These are phyloP conservation scores for Patella pellucida DNA, from an alignment of 2,888 invertebrate genomes.

Conservation along the genomic window DNA sequence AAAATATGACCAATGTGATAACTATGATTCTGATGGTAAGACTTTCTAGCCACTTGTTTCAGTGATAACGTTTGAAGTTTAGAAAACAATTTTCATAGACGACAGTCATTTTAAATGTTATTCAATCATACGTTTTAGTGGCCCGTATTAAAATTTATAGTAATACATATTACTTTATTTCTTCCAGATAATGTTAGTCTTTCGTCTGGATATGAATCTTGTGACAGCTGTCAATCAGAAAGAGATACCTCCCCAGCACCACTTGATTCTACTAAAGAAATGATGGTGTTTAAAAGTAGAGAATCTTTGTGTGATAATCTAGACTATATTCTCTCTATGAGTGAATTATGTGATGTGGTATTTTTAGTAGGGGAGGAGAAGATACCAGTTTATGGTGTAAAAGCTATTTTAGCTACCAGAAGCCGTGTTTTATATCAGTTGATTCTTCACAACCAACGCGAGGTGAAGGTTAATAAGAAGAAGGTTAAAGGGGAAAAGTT, in stretches of 20 bases:
- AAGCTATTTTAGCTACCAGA: conserved; percentile 9
- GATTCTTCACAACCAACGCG: not conserved
- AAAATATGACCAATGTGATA: not conserved
- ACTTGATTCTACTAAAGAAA: not conserved
- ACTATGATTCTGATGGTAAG: not conserved
- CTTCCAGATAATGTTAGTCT: not conserved
- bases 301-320: not conserved
- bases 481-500: conserved; percentile 7
- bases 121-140: no score
- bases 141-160: not conserved
- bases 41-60: not conserved
- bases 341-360: not conserved
- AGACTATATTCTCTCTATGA: not conserved
- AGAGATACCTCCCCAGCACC: not conserved
- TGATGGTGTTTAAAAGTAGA: conserved; percentile 5
- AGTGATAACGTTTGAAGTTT: not conserved
- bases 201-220: not conserved
- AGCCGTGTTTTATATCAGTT: not conserved
- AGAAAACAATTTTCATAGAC: not conserved
- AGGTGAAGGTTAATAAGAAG: conserved; percentile 5
- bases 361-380: not conserved
- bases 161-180: not conserved
- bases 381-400: not conserved
- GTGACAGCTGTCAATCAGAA: not conserved
- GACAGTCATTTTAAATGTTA: not conserved